These are phyloP conservation scores for Drosophila baimaii DNA, from an alignment of 1,140 invertebrate genomes.

Conservation along the genomic window DNA sequence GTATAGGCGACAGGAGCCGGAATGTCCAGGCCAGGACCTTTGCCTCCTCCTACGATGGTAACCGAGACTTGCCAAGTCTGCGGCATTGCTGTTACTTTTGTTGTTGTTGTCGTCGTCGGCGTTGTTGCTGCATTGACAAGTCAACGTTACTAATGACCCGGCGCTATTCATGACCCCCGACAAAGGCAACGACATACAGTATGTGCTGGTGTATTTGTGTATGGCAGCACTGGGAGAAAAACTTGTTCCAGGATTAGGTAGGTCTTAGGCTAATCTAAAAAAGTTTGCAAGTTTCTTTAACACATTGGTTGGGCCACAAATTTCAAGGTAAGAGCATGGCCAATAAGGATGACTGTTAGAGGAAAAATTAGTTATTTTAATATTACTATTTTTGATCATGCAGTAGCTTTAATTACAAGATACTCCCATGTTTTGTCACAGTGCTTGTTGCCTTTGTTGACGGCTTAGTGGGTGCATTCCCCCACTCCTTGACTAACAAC, in stretches of 20 bases:
- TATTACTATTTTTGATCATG: no score
- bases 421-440: background rate
- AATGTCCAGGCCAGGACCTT: slow-evolving; percentile 32
- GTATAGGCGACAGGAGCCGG: slow-evolving; percentile 4
- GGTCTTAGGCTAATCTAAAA: no score
- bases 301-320: background rate
- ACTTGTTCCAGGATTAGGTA: background rate
- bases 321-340: background rate
- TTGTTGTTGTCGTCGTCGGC: slow-evolving; percentile 39
- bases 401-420: background rate
- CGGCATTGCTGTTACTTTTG: slow-evolving; percentile 29
- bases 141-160: slow-evolving; percentile 75
- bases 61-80: slow-evolving; percentile 47
- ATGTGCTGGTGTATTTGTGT: slow-evolving; percentile 28
- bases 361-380: background rate
- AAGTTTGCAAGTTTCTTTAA: no score
- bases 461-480: slow-evolving; percentile 63
- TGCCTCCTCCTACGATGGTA: slow-evolving; percentile 25
- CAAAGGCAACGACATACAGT: slow-evolving; percentile 51
- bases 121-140: slow-evolving; percentile 63
- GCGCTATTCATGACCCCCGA: slow-evolving; percentile 65
- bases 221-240: slow-evolving; percentile 20
- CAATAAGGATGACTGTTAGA: no score
- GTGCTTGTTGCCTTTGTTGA: slow-evolving; percentile 54
- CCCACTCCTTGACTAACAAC: slow-evolving; percentile 20